A percentile compares a stretch with the other conserved stretches of the same genome.
These are phyloP conservation scores for Abrostola triplasia DNA, from an alignment of 2,888 invertebrate genomes.

Conservation along the genomic window DNA sequence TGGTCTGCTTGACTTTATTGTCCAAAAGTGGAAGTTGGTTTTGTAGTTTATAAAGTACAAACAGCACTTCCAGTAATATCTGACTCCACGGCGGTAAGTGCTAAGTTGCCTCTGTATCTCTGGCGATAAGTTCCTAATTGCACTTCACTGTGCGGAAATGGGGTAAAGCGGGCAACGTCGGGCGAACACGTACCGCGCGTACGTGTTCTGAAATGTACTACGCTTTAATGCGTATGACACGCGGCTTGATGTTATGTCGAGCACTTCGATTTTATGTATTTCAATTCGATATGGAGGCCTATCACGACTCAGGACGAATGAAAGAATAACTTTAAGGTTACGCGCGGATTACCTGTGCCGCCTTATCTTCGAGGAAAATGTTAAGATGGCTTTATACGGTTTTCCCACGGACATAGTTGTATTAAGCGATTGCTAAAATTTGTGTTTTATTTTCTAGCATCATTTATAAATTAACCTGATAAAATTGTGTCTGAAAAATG, in stretches of 20 bases:
- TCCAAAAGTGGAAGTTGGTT: constrained; percentile 41
- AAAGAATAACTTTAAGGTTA: constrained; percentile 53
- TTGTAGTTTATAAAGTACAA: constrained; percentile 40
- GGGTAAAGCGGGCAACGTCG: constrained; percentile 72
- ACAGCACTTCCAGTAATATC: constrained; percentile 54
- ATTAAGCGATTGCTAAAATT: constrained; percentile 47
- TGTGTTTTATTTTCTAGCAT: constrained; percentile 17
- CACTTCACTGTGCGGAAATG: constrained; percentile 78
- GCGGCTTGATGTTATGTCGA: constrained; percentile 63
- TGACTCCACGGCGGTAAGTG: constrained; percentile 59
- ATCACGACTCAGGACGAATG: constrained; percentile 47
- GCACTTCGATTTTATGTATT: constrained; percentile 64
- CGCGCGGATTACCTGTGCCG: constrained; percentile 40
- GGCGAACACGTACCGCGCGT: constrained; percentile 70
- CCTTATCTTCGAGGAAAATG: constrained; percentile 40
- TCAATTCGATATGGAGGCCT: constrained; percentile 61
- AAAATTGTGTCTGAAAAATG: too few species aligned
- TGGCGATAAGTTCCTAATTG: constrained; percentile 82
- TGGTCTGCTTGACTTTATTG: constrained; percentile 42
- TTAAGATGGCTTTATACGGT: constrained; percentile 41
- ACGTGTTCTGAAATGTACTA: constrained; percentile 79
- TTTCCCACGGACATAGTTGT: constrained; percentile 19
- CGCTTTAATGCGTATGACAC: constrained; percentile 67
- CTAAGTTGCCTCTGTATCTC: constrained; percentile 70
- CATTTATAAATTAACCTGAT: too few species aligned